These are phyloP conservation scores for Oreochromis tanganicae DNA, from an alignment of 2,113 vertebrate species.

Conservation along the genomic window DNA sequence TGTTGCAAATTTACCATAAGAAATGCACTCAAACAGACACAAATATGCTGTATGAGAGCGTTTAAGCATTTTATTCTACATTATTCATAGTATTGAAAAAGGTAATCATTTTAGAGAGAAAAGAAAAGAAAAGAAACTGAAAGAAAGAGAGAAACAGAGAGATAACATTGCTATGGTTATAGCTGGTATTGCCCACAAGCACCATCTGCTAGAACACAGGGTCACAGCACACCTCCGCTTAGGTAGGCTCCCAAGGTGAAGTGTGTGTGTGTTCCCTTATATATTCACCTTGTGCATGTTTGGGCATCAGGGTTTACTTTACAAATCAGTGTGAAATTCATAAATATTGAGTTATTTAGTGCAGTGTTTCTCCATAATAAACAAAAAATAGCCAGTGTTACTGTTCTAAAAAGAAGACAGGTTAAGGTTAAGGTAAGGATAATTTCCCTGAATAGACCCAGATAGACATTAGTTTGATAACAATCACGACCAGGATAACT, in stretches of 20 bases:
- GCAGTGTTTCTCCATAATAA: background rate
- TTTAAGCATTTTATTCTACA: background rate
- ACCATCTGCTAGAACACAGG: conserved; percentile 35
- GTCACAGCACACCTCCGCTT: conserved; percentile 28
- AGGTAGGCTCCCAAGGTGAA: conserved; percentile 7
- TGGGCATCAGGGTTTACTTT: background rate
- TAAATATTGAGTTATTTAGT: background rate
- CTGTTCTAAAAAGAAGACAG: background rate
- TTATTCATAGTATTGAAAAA: background rate
- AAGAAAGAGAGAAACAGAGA: background rate
- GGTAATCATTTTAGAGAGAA: background rate
- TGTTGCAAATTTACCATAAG: background rate
- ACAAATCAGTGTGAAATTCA: background rate
- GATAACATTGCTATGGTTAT: background rate
- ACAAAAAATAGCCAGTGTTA: background rate
- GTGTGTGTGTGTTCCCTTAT: background rate
- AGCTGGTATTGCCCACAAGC: background rate
- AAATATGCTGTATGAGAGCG: background rate
- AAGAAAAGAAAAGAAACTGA: background rate
- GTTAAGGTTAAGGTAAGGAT: background rate
- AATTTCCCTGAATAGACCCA: background rate
- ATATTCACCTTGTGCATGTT: background rate
- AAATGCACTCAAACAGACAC: background rate
- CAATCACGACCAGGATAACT: background rate
- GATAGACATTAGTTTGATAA: background rate